Evolutionary conservation across 2,888 invertebrate genomes (phyloP).

Genomic region (Andrena minutula): DNA sequence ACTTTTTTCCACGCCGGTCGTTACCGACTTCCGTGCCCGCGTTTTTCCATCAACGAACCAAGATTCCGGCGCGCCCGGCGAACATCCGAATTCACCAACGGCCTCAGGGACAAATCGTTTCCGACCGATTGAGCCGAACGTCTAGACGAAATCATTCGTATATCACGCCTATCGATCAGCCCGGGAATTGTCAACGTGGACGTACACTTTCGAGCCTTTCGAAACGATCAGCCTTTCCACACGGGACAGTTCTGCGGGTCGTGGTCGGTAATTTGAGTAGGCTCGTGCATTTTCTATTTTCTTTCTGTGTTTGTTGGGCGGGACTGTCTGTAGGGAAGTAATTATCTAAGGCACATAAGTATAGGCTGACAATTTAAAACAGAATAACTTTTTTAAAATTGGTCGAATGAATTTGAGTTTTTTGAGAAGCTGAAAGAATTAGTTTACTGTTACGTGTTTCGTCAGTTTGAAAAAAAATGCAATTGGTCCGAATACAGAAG

Average conservation of each 20-base stretch:
- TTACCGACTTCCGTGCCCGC: slow-evolving; percentile 70
- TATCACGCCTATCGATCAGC: slow-evolving; percentile 32
- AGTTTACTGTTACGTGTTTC: too few relatives aligned
- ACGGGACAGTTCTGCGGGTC: too few relatives aligned
- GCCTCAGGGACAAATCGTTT: slow-evolving; percentile 65
- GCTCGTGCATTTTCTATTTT: too few relatives aligned
- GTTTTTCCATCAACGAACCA: slow-evolving; percentile 62
- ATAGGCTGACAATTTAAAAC: too few relatives aligned
- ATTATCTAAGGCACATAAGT: too few relatives aligned
- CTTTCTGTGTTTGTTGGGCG: too few relatives aligned
- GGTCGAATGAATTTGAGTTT: too few relatives aligned
- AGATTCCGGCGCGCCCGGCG: slow-evolving; percentile 47
- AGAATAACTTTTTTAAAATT: too few relatives aligned
- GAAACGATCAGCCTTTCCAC: background rate
- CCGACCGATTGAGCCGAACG: slow-evolving; percentile 65
- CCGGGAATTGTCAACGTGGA: slow-evolving; percentile 4
- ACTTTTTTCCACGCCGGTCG: slow-evolving; percentile 71
- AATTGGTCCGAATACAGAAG: too few relatives aligned
- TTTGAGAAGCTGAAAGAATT: too few relatives aligned
- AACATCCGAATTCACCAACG: slow-evolving; percentile 56
- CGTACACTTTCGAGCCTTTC: background rate
- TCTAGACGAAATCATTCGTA: slow-evolving; percentile 64
- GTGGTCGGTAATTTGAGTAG: background rate
- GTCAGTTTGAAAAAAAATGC: too few relatives aligned
- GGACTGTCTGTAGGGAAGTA: too few relatives aligned